Evolutionary conservation across 2,888 invertebrate genomes (phyloP).

Genomic region (Andrena flavipes): DNA sequence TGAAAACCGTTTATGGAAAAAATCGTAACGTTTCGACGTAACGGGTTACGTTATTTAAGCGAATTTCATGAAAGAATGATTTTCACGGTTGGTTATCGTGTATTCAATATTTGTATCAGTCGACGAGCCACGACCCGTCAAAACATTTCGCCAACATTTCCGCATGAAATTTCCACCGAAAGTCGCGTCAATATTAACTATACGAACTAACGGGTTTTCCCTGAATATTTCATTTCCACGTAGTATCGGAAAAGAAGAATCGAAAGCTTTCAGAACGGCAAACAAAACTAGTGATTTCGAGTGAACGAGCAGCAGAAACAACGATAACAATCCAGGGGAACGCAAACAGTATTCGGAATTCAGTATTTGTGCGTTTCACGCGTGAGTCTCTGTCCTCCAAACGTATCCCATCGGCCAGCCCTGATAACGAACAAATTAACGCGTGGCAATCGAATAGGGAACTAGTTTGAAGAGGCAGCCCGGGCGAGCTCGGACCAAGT

Average conservation of each 20-base stretch:
- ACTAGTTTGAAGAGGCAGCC: conserved; percentile 12
- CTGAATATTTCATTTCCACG: neutral
- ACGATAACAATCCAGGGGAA: neutral
- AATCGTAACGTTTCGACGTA: neutral
- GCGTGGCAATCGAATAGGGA: conserved; percentile 5
- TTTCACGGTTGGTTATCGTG: neutral
- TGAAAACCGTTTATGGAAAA: neutral
- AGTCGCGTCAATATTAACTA: conserved; percentile 2
- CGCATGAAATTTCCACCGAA: neutral
- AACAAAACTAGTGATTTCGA: neutral
- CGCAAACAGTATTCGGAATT: neutral
- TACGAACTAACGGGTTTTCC: neutral
- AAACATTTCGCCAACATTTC: neutral
- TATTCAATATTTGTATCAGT: neutral
- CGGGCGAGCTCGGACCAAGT: neutral
- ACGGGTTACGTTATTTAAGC: neutral
- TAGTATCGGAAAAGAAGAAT: neutral
- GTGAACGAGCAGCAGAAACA: neutral
- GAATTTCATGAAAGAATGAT: conserved; percentile 2
- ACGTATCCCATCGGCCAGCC: too few relatives aligned
- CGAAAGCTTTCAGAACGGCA: neutral
- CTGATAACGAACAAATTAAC: conserved; percentile 7
- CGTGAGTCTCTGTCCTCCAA: neutral
- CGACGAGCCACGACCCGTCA: neutral
- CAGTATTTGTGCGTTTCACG: neutral